A percentile compares a stretch with the other conserved stretches of the same genome.
These are phyloP conservation scores for Aphelocoma coerulescens DNA, from an alignment of 2,113 vertebrate species.

Conservation along the genomic window DNA sequence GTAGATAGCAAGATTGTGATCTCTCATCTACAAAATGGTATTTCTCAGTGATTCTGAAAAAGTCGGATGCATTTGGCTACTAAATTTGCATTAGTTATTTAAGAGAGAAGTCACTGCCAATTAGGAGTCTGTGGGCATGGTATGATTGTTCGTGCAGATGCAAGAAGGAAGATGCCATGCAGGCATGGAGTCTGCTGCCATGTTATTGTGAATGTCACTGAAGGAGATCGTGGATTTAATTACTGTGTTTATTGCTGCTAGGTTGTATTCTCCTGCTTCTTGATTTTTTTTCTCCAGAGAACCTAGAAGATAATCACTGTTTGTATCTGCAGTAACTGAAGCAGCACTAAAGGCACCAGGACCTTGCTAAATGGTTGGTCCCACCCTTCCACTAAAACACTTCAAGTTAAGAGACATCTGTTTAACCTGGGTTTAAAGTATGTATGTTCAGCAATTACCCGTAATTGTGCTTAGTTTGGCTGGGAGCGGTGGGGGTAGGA, in stretches of 20 bases:
- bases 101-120: background rate
- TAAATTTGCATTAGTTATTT: slow-evolving; percentile 26
- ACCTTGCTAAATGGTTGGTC: background rate
- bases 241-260: background rate
- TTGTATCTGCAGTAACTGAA: background rate
- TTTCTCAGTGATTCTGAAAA: slow-evolving; percentile 27
- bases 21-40: background rate
- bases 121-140: background rate
- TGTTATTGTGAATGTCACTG: background rate
- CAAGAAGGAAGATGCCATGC: background rate
- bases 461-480: background rate
- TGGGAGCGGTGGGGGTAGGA: background rate
- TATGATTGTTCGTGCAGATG: background rate
- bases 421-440: background rate
- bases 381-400: background rate
- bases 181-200: slow-evolving; percentile 9
- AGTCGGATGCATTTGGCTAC: background rate
- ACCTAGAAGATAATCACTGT: background rate
- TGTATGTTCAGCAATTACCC: background rate
- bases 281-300: background rate
- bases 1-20: slow-evolving; percentile 2
- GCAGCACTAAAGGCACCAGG: background rate
- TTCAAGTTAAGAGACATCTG: background rate
- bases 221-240: slow-evolving; percentile 30
- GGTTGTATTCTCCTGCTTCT: slow-evolving; percentile 6